Base-by-base conservation (phyloP, 2,797 vertebrate genomes). In the Pseudomugil gertrudae region DNA sequence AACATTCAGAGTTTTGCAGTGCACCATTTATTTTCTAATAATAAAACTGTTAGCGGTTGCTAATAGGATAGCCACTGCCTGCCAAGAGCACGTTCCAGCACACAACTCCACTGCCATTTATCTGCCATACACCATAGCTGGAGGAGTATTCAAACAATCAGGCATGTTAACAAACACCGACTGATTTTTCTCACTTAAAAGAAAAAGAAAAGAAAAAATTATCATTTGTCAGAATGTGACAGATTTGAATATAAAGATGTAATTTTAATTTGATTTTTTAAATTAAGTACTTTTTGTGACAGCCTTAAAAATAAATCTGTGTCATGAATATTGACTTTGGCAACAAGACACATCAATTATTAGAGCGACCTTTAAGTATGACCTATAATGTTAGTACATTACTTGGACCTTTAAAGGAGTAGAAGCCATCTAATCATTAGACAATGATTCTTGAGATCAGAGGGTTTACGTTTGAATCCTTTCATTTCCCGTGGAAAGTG, bases 21-120 rank as follows among this genome's bases (percentile, higher is more conserved):
- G 81, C 81, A 75, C 81, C 87, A 80, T 93, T 93, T 93, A 91
- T 92, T 93, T 93, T 92, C 87, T 89, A 90, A 93, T 91, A 93
- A 94, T 93, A 92, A 92, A 94, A 92, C 88, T 90, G 93, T 94
- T 93, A 93, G 89, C 84, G 83, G 84, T 88, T 74, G 85, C 91
- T 92, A 92, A 93, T 91, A 90, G 89, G 82, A 58, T 79, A 85
- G 86, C 84, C 69, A 15, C 69, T 80, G 84, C 81, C 85, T 90
- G 88, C 88, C 90, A 92, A 92, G 87, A 81, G 65, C 73, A 72
- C 63, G 76, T 90, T 91, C 81, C 77, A 76, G 80, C 80, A 69
- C 55, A 76, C 81, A 66, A 81, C 79, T 81, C 74, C 24, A 65
- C 71, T 83, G 82, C 88, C 85, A 87, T 90, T 90, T 87, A 72